These are phyloP conservation scores for Diplazon laetatorius DNA, from an alignment of 2,888 invertebrate genomes.

Conservation along the genomic window DNA sequence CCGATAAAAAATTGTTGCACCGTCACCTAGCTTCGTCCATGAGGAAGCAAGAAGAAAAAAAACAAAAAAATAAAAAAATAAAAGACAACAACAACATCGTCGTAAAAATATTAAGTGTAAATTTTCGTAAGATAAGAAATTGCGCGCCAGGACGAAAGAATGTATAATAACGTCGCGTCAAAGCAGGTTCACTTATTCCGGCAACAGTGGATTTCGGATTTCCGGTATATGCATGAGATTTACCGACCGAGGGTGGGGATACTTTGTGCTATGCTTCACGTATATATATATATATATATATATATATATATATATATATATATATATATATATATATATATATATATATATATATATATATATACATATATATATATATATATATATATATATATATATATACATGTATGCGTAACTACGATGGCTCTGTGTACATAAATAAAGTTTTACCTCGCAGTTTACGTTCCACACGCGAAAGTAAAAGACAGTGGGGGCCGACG, in stretches of 20 bases:
- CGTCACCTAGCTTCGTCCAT: no score
- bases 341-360: no score
- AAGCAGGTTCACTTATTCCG: conserved; percentile 9
- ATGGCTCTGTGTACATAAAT: conserved; percentile 28
- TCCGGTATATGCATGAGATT: conserved; percentile 2
- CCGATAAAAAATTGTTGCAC: no score
- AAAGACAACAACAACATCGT: no score
- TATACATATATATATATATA: no score
- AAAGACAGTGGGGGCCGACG: conserved; percentile 35
- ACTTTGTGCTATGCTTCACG: not conserved
- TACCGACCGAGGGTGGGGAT: not conserved
- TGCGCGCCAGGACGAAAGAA: not conserved
- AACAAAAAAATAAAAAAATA: conserved; percentile 12
- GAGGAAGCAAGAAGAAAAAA: no score
- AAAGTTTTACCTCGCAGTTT: conserved; percentile 37
- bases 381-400: not conserved
- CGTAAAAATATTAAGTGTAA: not conserved
- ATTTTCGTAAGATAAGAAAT: conserved; percentile 9
- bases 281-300: not conserved
- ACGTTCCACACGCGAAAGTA: conserved; percentile 44
- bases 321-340: no score
- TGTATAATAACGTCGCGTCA: conserved; percentile 31
- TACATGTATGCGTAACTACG: conserved; percentile 3
- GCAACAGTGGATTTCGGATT: conserved; percentile 16
- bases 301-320: no score